Base-by-base conservation (phyloP, 2,797 vertebrate species). In the Poeciliopsis gracilis region DNA sequence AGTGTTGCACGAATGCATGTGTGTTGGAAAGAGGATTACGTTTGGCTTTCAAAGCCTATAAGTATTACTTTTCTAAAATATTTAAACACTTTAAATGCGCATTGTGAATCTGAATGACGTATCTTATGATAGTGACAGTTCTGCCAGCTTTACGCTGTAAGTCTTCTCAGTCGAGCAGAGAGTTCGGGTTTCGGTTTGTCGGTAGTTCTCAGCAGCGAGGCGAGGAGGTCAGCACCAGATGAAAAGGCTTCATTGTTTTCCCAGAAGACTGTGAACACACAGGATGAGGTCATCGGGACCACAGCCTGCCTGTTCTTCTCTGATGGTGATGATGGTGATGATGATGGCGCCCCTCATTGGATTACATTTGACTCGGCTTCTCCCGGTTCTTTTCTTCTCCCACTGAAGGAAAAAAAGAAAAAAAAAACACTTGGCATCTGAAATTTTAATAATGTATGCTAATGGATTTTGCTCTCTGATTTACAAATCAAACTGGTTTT, bases 271-370 rank as follows among this genome's bases (percentile, higher is more conserved):
- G 75, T 85, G 93, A 94, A 94, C 93, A 93, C 93, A 93, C 90
- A 86, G 84, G 89, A 92, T 95, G 94, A 95, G 92, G 92, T 95
- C 94, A 95, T 91, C 76, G 69, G 84, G 88, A 91, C 87, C 82
- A 83, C 82, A 85, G 91, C 82, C 75, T 78, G 89, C 83, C 73
- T 81, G 89, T 84, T 80, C 90, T 82, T 79, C 82, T 78, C 87
- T 86, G 87, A 89, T 81, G 91, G 84, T 84, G 86, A 86, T 77
- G 77, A 88, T 86, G 87, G 89, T 82, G 91, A 85, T 85, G 86
- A 86, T 72, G 77, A 88, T 85, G 92, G 92, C 92, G 84, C 89
- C 93, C 90, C 94, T 92, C 90, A 92, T 94, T 93, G 94, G 93
- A 95, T 92, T 92, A 90, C 91, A 87, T 75, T 86, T 84, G 87